These are phyloP conservation scores for Teinopalpus imperialis DNA, from an alignment of 2,888 invertebrate species.

Conservation along the genomic window DNA sequence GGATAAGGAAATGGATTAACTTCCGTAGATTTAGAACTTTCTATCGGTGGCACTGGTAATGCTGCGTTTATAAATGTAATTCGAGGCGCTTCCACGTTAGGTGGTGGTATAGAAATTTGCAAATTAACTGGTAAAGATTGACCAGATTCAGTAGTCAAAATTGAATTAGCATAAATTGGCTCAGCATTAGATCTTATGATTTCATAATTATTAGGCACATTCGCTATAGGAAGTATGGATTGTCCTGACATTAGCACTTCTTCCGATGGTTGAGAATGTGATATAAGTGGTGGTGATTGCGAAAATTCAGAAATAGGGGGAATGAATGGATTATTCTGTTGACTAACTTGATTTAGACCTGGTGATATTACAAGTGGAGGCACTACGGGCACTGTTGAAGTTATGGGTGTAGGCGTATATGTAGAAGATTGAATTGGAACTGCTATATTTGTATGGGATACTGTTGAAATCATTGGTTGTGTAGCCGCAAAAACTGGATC, in stretches of 20 bases:
- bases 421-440: slow-evolving; percentile 2
- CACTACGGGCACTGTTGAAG: neutral
- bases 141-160: slow-evolving; percentile 21
- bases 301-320: slow-evolving; percentile 24
- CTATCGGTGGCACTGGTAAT: slow-evolving; percentile 29
- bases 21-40: slow-evolving; percentile 18
- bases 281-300: slow-evolving; percentile 27
- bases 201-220: slow-evolving; percentile 22
- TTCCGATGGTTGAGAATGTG: slow-evolving; percentile 28
- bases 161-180: slow-evolving; percentile 9
- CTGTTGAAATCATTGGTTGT: slow-evolving; percentile 9
- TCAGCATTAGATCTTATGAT: slow-evolving; percentile 10
- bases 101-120: slow-evolving; percentile 49
- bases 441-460: slow-evolving; percentile 1
- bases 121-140: slow-evolving; percentile 43
- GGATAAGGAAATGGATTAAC: slow-evolving; percentile 21
- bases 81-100: slow-evolving; percentile 39
- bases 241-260: slow-evolving; percentile 25
- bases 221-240: slow-evolving; percentile 21
- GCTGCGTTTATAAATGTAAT: slow-evolving; percentile 37
- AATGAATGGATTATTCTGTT: slow-evolving; percentile 27
- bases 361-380: slow-evolving; percentile 25
- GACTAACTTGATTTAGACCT: slow-evolving; percentile 25
- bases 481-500: neutral
- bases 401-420: neutral